phyloP scores from a whole-genome alignment of 1,140 invertebrate species.

The Drosophila sproati region DNA sequence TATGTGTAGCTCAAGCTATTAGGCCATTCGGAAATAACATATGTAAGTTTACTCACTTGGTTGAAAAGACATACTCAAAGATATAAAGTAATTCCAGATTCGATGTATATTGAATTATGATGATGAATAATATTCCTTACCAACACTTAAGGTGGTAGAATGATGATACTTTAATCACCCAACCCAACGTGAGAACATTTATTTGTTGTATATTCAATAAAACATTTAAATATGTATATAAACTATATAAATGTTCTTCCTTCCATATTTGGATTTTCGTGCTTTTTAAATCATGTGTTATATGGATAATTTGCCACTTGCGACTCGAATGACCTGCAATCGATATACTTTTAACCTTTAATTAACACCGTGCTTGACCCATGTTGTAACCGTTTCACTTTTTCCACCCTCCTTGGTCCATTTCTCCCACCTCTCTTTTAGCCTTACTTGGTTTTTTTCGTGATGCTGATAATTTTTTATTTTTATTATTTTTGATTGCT shows the following conservation, averaged over 20 bases:
- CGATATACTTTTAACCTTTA: constrained; percentile 34
- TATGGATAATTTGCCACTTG: neutral
- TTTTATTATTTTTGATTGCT: constrained; percentile 38
- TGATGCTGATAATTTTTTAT: constrained; percentile 15
- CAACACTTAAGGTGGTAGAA: no score
- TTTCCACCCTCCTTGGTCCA: neutral
- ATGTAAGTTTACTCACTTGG: neutral
- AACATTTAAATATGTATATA: no score
- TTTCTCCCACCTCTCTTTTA: constrained; percentile 2
- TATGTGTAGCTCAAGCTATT: neutral
- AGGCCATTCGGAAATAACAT: no score
- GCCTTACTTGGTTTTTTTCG: constrained; percentile 24
- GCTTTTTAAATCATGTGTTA: neutral
- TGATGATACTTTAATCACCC: no score
- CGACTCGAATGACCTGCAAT: neutral
- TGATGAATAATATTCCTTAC: no score
- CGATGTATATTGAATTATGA: no score
- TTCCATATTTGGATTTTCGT: neutral
- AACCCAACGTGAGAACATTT: no score
- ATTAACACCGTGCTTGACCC: constrained; percentile 40
- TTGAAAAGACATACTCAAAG: neutral
- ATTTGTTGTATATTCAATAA: no score
- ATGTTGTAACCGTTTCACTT: constrained; percentile 33
- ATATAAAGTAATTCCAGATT: no score
- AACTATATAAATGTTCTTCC: neutral